These are phyloP conservation scores for Sebastolobus altivelis DNA, from an alignment of 2,797 vertebrate species.

Conservation along the genomic window DNA sequence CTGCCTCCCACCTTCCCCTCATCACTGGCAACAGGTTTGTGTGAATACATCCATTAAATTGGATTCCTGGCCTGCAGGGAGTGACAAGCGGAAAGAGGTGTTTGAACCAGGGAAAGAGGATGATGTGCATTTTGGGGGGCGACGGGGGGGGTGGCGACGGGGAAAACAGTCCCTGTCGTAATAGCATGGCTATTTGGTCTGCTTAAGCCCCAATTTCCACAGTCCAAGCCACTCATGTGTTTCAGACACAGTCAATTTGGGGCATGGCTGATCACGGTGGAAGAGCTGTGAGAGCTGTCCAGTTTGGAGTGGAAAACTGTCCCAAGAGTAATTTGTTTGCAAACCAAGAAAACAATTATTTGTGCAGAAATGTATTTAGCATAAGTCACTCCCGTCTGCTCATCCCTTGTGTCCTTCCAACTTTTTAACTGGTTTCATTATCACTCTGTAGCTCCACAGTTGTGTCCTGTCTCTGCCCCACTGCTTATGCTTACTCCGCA, in stretches of 20 bases:
- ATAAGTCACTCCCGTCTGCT: constrained; percentile 18
- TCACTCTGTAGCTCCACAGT: constrained; percentile 17
- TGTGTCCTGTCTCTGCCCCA: constrained; percentile 26
- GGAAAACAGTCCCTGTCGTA: constrained; percentile 71
- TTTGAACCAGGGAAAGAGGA: constrained; percentile 73
- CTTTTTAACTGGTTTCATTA: constrained; percentile 51
- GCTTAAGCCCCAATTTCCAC: constrained; percentile 77
- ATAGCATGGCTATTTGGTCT: constrained; percentile 77
- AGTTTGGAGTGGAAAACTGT: constrained; percentile 47
- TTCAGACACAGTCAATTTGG: constrained; percentile 80
- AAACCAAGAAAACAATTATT: constrained; percentile 60
- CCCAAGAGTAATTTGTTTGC: constrained; percentile 50
- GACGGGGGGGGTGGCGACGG: constrained; percentile 13
- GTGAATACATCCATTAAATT: constrained; percentile 86
- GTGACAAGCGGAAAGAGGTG: constrained; percentile 69
- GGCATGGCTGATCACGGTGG: constrained; percentile 68
- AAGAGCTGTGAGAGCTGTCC: constrained; percentile 52
- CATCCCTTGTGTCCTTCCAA: constrained; percentile 27
- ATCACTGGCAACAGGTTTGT: constrained; percentile 75
- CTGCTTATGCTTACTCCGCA: constrained; percentile 17
- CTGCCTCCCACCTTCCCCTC: constrained; percentile 51
- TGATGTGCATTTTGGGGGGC: constrained; percentile 70
- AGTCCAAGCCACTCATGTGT: constrained; percentile 72
- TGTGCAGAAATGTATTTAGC: constrained; percentile 36
- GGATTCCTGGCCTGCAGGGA: constrained; percentile 81